Percentiles rank a stretch among this genome's conserved stretches.
Evolutionary conservation across 2,888 invertebrate species (phyloP).

Genomic region (Choristoneura rosaceana): DNA sequence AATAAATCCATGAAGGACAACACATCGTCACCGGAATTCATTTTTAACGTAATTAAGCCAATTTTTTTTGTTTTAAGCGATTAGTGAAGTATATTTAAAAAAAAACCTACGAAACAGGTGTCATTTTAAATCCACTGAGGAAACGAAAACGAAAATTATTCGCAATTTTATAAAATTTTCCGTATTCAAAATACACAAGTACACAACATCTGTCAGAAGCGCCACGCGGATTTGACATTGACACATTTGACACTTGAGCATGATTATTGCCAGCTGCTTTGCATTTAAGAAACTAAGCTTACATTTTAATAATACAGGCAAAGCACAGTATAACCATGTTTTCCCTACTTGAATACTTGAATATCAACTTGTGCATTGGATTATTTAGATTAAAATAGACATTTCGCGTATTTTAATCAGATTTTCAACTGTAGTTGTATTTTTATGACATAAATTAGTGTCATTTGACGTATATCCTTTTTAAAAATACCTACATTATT

Average conservation of each 20-base stretch:
- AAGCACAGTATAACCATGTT: too few species aligned
- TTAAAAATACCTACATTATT: too few species aligned
- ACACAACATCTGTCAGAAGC: constrained; percentile 22
- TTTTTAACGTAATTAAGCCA: constrained; percentile 46
- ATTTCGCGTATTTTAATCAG: too few species aligned
- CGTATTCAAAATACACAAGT: constrained; percentile 7
- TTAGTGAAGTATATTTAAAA: not conserved
- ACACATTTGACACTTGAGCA: not conserved
- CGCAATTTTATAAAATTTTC: constrained; percentile 6
- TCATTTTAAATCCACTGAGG: not conserved
- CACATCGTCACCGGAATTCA: constrained; percentile 54
- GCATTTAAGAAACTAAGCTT: not conserved
- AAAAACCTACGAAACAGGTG: not conserved
- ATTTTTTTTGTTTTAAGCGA: not conserved
- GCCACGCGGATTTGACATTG: constrained; percentile 34
- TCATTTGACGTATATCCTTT: too few species aligned
- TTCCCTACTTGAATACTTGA: too few species aligned
- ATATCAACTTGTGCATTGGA: too few species aligned
- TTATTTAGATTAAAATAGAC: too few species aligned
- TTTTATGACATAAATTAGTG: too few species aligned
- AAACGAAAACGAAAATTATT: not conserved
- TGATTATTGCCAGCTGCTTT: constrained; percentile 15
- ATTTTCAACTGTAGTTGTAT: too few species aligned
- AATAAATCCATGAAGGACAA: constrained; percentile 72
- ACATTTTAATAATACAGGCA: too few species aligned